These are phyloP conservation scores for Eurytemora carolleeae DNA, from an alignment of 1,140 invertebrate species.

Conservation along the genomic window DNA sequence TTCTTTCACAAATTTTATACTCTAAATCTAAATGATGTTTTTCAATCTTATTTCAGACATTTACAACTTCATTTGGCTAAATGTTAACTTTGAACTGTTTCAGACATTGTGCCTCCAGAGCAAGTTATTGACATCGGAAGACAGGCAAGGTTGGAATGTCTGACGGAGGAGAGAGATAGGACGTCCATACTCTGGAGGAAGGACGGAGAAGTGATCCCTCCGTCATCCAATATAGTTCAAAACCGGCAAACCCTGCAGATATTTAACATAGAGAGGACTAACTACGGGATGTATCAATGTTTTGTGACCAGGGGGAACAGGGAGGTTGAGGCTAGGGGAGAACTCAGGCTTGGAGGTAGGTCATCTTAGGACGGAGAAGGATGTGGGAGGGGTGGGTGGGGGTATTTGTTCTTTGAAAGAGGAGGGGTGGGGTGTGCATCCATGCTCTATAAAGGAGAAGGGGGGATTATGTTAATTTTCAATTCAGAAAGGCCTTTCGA, in stretches of 20 bases:
- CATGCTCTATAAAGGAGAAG: no score
- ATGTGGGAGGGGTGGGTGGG: no score
- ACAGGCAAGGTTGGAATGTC: slow-evolving; percentile 5
- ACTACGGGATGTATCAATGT: slow-evolving; percentile 13
- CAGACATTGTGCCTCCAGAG: slow-evolving; percentile 8
- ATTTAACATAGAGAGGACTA: neutral
- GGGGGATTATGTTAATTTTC: no score
- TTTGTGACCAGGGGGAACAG: neutral
- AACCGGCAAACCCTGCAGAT: slow-evolving; percentile 14
- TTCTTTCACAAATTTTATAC: no score
- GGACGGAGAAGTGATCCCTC: neutral
- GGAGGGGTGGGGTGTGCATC: no score
- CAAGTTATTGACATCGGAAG: slow-evolving; percentile 11
- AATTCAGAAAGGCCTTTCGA: no score
- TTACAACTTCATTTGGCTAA: no score
- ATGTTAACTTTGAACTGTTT: no score
- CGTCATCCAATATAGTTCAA: neutral
- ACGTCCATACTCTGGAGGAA: slow-evolving; percentile 4
- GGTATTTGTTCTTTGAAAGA: no score
- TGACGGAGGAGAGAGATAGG: slow-evolving; percentile 4
- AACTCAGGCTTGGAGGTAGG: slow-evolving; percentile 9
- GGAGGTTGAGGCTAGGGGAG: neutral
- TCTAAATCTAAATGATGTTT: no score
- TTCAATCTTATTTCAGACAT: no score
- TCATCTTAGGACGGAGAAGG: no score